Base-by-base conservation (phyloP, 2,888 invertebrate species). In the Mesorhabditis sp. region DNA sequence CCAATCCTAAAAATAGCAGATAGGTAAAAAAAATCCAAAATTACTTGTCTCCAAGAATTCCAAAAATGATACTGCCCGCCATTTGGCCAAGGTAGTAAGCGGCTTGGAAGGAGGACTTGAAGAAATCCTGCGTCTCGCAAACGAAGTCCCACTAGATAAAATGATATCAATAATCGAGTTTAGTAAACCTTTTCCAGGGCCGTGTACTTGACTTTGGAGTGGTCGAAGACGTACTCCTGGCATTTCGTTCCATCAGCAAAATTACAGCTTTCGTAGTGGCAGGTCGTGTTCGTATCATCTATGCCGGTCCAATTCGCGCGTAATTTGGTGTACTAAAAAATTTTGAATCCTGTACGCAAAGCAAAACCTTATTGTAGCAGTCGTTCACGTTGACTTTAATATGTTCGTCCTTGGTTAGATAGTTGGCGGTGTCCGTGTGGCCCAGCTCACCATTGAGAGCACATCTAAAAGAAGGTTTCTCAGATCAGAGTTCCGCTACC, bases 1-100 rank as follows among this genome's bases (percentile, higher is more conserved):
- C 93, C 93, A 83, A 88, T 92, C 84, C 92, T 92, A 45, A 62
- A 74, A 66, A 10, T 43, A 15, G 4, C 41, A 42, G n/a, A 3
- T 42, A 41, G 4, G 15, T 5, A 4, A 13, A 10, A n/a, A 66
- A 66, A 66, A 41, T 41, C 65, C 15, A 15, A 50, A 50, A 41
- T 65, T 69, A 84, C 81, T 79, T 76, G 66, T 85, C 85, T 10
- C 85, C 85, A 45, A 85, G 78, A 43, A 82, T 77, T 66, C 85
- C 85, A 68, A 86, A 85, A 13, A 82, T 77, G 70, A 83, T 73
- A 13, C 84, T 85, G 7, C 85, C 85, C 63, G 78, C 76, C 83
- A 85, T 83, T 67, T 86, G 85, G 13, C 85, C 85, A 42, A 83
- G 72, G 68, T 85, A 85, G 69, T 85, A 85, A 28, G 77, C 74